A percentile compares a stretch with the other conserved stretches of the same genome.
phyloP scores from a whole-genome alignment of 2,888 invertebrate species.

The Netelia fuscicornis region DNA sequence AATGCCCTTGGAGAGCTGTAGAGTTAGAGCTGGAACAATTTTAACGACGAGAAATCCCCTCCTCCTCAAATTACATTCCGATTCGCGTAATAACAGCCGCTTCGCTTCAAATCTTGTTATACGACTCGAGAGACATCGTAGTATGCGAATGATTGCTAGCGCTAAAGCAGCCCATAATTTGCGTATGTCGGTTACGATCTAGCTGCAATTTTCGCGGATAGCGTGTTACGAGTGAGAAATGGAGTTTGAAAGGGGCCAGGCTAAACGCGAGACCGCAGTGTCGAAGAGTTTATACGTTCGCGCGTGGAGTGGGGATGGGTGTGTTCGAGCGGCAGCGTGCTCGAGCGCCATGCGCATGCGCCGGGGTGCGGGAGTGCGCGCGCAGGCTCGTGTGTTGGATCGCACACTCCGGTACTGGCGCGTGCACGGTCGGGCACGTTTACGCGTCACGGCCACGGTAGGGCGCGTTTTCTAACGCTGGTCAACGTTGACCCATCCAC shows the following conservation, averaged over 20 bases:
- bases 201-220: conserved; percentile 40
- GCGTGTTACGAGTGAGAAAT: conserved; percentile 29
- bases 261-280: neutral
- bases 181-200: conserved; percentile 42
- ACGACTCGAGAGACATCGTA: conserved; percentile 5
- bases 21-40: neutral
- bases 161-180: conserved; percentile 47
- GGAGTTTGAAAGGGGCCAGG: conserved; percentile 5
- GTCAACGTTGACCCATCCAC: conserved; percentile 59
- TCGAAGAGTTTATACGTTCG: neutral
- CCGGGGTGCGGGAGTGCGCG: too few species aligned
- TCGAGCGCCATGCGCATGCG: too few species aligned
- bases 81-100: conserved; percentile 16
- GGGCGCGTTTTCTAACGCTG: conserved; percentile 26
- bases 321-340: neutral
- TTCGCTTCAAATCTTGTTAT: conserved; percentile 24
- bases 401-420: too few species aligned
- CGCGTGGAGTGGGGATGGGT: neutral
- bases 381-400: too few species aligned
- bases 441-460: conserved; percentile 16
- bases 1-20: neutral
- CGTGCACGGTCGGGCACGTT: too few species aligned
- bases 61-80: conserved; percentile 13
- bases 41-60: conserved; percentile 1
- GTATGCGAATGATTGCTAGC: conserved; percentile 45